These are phyloP conservation scores for Anas flavirostris DNA, from an alignment of 2,797 vertebrate species.

Conservation along the genomic window DNA sequence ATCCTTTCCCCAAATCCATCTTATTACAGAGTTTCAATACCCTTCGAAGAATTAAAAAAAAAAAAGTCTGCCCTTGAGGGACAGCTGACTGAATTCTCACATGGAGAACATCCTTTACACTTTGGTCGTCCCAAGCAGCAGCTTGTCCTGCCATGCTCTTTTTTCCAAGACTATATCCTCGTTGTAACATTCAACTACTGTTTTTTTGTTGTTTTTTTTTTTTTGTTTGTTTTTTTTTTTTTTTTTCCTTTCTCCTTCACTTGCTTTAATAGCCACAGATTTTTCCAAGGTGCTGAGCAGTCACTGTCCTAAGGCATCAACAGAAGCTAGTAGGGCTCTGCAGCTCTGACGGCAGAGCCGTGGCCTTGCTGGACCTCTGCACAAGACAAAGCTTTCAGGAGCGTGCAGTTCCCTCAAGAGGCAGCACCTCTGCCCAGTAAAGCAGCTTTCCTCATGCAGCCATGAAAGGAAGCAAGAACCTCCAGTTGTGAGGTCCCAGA, in stretches of 20 bases:
- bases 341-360: neutral
- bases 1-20: neutral
- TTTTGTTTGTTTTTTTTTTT: neutral
- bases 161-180: neutral
- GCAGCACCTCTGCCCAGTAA: neutral
- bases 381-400: neutral
- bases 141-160: neutral
- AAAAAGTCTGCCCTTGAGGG: neutral
- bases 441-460: neutral
- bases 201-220: too few species aligned
- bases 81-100: neutral
- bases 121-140: neutral
- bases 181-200: neutral
- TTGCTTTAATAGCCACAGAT: slow-evolving; percentile 23
- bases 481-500: neutral
- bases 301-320: slow-evolving; percentile 18
- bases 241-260: slow-evolving; percentile 25
- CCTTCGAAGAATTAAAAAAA: neutral
- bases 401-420: neutral
- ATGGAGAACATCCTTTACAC: neutral
- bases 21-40: neutral
- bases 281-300: slow-evolving; percentile 33
- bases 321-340: neutral
- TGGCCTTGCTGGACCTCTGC: neutral
- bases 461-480: neutral